Percentiles rank a stretch among this genome's conserved stretches.
Conservation (phyloP, 2,797 vertebrate species). For the Varecia variegata region DNA sequence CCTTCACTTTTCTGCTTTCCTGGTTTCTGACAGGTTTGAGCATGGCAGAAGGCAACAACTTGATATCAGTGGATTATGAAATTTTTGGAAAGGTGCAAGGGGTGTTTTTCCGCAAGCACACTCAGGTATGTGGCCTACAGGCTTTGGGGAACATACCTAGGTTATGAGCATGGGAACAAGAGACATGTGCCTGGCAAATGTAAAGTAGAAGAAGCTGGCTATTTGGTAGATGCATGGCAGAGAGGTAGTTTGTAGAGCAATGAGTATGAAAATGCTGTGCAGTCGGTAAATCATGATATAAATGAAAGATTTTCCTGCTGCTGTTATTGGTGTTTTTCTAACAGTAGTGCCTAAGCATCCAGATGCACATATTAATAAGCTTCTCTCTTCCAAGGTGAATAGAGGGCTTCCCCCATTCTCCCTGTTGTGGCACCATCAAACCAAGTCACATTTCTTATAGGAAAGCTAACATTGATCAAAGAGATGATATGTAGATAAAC, state of each 20-base stretch:
- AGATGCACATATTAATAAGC: neutral
- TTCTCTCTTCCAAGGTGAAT: neutral
- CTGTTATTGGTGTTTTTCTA: neutral
- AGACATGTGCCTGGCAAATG: neutral
- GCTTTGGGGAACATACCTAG: neutral
- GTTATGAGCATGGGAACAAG: neutral
- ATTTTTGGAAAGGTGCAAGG: slow-evolving; percentile 94
- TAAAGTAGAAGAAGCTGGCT: neutral
- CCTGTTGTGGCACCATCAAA: neutral
- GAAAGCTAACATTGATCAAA: neutral
- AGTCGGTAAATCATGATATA: neutral
- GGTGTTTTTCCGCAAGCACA: slow-evolving; percentile 97
- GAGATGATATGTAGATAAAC: neutral
- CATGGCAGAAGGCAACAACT: slow-evolving; percentile 87
- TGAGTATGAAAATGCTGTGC: neutral
- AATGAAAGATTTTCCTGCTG: neutral
- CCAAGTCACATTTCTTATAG: neutral
- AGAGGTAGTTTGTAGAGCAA: neutral
- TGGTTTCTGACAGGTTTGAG: slow-evolving; percentile 7
- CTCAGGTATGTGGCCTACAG: slow-evolving; percentile 87
- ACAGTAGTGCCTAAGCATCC: neutral
- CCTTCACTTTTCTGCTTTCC: slow-evolving; percentile 34
- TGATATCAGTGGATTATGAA: slow-evolving; percentile 94
- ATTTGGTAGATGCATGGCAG: neutral
- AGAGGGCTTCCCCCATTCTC: neutral